Percentiles rank a stretch among this genome's conserved stretches.
phyloP scores from a whole-genome alignment of 2,113 vertebrate species.

The Sebastes fasciatus region DNA sequence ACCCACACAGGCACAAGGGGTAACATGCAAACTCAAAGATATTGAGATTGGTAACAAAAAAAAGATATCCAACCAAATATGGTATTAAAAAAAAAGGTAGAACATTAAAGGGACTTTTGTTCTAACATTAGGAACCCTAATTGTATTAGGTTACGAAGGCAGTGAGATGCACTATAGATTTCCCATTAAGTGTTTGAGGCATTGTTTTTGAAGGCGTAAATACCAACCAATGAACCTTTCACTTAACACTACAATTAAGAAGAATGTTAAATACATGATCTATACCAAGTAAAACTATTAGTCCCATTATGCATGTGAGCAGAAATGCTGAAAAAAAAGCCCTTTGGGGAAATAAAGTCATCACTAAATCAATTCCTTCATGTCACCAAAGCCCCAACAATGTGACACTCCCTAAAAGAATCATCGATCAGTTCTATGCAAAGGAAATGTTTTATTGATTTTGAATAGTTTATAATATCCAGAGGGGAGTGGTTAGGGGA shows the following conservation, averaged over 20 bases:
- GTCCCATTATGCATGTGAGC: background rate
- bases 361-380: constrained; percentile 50
- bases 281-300: constrained; percentile 10
- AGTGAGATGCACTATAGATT: background rate
- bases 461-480: constrained; percentile 33
- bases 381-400: constrained; percentile 27
- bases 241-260: constrained; percentile 23
- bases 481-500: constrained; percentile 16
- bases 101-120: background rate
- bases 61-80: background rate
- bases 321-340: constrained; percentile 4
- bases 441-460: constrained; percentile 56
- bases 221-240: background rate
- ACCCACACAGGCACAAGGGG: background rate
- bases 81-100: background rate
- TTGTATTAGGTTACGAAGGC: background rate
- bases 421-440: constrained; percentile 25
- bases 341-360: constrained; percentile 33
- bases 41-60: background rate
- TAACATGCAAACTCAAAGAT: background rate
- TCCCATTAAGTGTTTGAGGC: background rate
- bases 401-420: constrained; percentile 12
- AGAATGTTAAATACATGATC: background rate
- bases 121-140: background rate
- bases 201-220: background rate